Conservation (phyloP, 2,113 vertebrate genomes). For the Cynocephalus volans region DNA sequence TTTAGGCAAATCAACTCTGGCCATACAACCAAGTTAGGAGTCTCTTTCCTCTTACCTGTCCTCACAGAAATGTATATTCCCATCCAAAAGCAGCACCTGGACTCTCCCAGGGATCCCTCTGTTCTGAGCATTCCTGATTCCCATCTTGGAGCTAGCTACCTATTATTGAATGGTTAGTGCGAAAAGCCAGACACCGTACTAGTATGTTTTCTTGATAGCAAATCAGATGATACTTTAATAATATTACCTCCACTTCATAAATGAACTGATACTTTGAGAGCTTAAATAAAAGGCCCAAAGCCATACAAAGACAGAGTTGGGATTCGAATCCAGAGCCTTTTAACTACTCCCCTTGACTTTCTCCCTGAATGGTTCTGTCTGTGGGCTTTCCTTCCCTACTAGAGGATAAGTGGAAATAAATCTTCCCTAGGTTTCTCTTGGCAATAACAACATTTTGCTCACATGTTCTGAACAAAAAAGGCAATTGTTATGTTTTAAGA, state of each 20-base stretch:
- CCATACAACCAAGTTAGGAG: neutral
- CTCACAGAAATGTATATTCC: neutral
- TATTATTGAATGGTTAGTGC: neutral
- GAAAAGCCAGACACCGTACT: neutral
- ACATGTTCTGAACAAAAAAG: slow-evolving; percentile 36
- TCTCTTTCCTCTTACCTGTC: neutral
- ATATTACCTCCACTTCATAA: neutral
- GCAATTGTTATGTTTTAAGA: slow-evolving; percentile 64
- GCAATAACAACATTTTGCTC: slow-evolving; percentile 31
- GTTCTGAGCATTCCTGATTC: neutral
- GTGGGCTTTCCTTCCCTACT: neutral
- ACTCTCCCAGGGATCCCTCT: neutral
- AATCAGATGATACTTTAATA: neutral
- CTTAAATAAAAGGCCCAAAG: neutral
- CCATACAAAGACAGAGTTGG: neutral
- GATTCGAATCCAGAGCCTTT: neutral
- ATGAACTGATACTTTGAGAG: slow-evolving; percentile 4
- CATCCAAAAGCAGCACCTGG: neutral
- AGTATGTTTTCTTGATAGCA: neutral
- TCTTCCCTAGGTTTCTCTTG: neutral
- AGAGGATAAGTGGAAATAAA: neutral
- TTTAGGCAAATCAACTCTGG: neutral
- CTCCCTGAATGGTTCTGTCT: neutral
- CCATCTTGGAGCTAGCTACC: neutral
- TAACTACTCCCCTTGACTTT: no score